phyloP scores from a whole-genome alignment of 1,140 invertebrate genomes.

The Gryon sp. region DNA sequence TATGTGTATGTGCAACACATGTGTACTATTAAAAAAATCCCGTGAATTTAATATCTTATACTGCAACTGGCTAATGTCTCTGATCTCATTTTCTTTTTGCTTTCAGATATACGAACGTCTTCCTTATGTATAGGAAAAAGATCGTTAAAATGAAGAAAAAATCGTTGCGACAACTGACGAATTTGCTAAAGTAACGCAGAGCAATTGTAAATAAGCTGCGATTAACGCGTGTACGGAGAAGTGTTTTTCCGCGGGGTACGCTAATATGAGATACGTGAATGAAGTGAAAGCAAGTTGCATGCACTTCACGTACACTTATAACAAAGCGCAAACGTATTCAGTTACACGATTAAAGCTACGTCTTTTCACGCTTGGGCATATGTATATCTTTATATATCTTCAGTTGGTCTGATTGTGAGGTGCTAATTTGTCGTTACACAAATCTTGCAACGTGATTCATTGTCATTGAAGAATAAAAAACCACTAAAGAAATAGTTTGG shows the following conservation, averaged over 20 bases:
- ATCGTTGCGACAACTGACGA: background rate
- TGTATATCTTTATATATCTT: slow-evolving; percentile 37
- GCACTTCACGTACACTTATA: slow-evolving; percentile 11
- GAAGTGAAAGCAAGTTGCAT: slow-evolving; percentile 46
- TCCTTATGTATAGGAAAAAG: no score
- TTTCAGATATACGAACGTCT: no score
- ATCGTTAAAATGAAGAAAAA: no score
- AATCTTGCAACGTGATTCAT: background rate
- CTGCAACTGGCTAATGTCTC: no score
- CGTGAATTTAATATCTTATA: slow-evolving; percentile 11
- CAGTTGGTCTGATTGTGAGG: slow-evolving; percentile 32
- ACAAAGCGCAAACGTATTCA: slow-evolving; percentile 42
- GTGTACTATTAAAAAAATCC: background rate
- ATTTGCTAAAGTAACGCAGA: background rate
- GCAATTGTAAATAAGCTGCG: slow-evolving; percentile 9
- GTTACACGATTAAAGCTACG: slow-evolving; percentile 46
- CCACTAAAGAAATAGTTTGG: no score
- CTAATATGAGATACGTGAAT: slow-evolving; percentile 9
- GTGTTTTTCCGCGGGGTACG: slow-evolving; percentile 1
- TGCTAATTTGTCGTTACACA: slow-evolving; percentile 24
- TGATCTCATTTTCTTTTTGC: slow-evolving; percentile 6
- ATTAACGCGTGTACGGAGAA: slow-evolving; percentile 2
- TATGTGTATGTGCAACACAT: slow-evolving; percentile 17
- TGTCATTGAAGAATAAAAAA: no score
- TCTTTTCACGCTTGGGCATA: slow-evolving; percentile 46